Conservation (phyloP, 2,797 vertebrate species). For the Sebastes ruberrimus region DNA sequence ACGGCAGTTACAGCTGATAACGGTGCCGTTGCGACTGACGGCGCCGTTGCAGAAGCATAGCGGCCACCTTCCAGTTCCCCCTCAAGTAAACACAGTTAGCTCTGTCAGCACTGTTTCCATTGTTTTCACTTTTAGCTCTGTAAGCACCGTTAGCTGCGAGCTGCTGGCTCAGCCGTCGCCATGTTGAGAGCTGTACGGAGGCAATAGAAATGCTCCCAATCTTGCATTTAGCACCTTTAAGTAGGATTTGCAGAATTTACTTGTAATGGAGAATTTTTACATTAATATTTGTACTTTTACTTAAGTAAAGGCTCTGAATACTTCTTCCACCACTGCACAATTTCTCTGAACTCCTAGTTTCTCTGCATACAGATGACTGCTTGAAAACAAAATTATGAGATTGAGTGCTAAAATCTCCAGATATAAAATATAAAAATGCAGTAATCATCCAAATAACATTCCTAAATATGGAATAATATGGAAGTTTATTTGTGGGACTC, state of each 20-base stretch:
- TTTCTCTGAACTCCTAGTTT: neutral
- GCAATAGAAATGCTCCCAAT: neutral
- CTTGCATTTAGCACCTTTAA: too few relatives aligned
- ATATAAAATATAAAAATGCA: neutral
- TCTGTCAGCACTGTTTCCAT: neutral
- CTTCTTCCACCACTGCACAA: neutral
- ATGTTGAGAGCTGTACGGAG: neutral
- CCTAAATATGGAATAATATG: neutral
- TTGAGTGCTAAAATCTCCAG: neutral
- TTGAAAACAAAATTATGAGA: too few relatives aligned
- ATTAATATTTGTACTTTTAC: neutral
- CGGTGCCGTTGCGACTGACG: accelerated
- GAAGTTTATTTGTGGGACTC: neutral
- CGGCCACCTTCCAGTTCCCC: neutral
- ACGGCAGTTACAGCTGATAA: neutral
- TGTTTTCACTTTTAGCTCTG: neutral
- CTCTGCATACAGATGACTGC: neutral
- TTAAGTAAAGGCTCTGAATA: neutral
- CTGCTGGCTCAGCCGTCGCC: neutral
- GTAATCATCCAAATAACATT: neutral
- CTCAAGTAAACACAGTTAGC: neutral
- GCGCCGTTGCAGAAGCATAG: neutral
- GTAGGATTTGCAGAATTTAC: too few relatives aligned
- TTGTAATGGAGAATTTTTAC: neutral
- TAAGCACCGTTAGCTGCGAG: neutral